These are phyloP conservation scores for Sebastes hubbsi DNA, from an alignment of 2,797 vertebrate genomes.

Conservation along the genomic window DNA sequence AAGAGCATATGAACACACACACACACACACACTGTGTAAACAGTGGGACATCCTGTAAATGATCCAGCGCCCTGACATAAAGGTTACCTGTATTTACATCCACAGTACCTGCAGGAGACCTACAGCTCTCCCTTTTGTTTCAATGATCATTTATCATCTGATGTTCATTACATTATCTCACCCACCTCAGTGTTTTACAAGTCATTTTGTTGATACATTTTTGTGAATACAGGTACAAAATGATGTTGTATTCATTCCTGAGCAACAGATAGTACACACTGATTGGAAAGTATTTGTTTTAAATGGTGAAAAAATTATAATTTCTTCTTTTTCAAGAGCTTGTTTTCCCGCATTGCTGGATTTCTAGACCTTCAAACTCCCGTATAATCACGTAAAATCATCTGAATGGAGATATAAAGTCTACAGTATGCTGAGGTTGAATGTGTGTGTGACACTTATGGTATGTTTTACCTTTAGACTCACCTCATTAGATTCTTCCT, in stretches of 20 bases:
- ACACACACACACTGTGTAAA: background rate
- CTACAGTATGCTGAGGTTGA: background rate
- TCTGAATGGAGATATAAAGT: conserved; percentile 14
- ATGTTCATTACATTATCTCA: conserved; percentile 18
- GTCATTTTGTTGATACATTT: background rate
- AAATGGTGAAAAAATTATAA: background rate
- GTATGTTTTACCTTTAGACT: conserved; percentile 36
- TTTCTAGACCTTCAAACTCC: background rate
- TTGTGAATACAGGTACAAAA: background rate
- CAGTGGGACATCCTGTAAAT: conserved; percentile 63
- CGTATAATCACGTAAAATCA: conserved; percentile 1
- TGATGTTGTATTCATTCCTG: background rate
- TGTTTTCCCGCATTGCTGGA: background rate
- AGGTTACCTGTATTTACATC: conserved; percentile 55
- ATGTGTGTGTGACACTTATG: background rate
- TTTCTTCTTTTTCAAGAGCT: background rate
- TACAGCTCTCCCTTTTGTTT: conserved; percentile 11
- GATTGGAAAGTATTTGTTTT: conserved; percentile 4
- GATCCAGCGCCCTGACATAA: conserved; percentile 61
- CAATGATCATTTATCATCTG: conserved; percentile 45
- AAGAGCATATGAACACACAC: background rate
- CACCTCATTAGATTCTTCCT: conserved; percentile 41
- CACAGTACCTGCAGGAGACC: conserved; percentile 26
- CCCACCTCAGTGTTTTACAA: conserved; percentile 1
- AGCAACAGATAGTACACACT: background rate